Evolutionary conservation across 2,888 invertebrate species (phyloP).

Genomic region (Caenorhabditis macrosperma): DNA sequence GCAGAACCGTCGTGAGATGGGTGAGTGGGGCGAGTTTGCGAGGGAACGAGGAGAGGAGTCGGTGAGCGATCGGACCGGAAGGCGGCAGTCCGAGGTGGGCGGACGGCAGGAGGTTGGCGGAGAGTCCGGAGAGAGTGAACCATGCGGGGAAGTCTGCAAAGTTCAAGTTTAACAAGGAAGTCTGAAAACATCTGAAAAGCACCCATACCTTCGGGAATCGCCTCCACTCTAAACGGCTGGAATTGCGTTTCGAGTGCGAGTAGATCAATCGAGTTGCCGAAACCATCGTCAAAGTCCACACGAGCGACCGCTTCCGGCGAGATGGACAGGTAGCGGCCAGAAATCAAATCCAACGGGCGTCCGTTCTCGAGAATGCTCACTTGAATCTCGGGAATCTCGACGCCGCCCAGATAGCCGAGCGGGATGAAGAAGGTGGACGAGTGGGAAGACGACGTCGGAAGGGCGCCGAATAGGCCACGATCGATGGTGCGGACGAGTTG

Average conservation of each 20-base stretch:
- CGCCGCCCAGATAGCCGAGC: conserved; percentile 59
- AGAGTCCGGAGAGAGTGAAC: conserved; percentile 61
- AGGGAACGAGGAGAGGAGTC: conserved; percentile 52
- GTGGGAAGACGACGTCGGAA: background rate
- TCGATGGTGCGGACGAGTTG: conserved; percentile 27
- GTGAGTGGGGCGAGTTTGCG: conserved; percentile 45
- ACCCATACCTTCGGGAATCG: conserved; percentile 37
- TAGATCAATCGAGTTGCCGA: conserved; percentile 38
- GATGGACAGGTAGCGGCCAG: conserved; percentile 63
- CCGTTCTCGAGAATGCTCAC: conserved; percentile 55
- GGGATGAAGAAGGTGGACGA: conserved; percentile 45
- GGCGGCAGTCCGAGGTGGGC: conserved; percentile 47
- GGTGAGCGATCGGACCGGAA: conserved; percentile 30
- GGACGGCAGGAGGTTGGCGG: conserved; percentile 51
- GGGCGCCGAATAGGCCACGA: conserved; percentile 44
- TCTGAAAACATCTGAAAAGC: background rate
- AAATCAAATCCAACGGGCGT: conserved; percentile 57
- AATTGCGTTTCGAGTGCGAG: conserved; percentile 48
- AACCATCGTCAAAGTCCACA: conserved; percentile 26
- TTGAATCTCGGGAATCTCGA: conserved; percentile 58
- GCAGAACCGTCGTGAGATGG: conserved; percentile 41
- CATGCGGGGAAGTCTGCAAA: conserved; percentile 63
- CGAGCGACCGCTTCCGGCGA: conserved; percentile 32
- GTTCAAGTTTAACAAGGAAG: background rate
- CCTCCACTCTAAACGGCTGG: conserved; percentile 32